Base-by-base conservation (phyloP, 37 sponge, comb jelly and placozoan species). In the Geodia barretti region DNA sequence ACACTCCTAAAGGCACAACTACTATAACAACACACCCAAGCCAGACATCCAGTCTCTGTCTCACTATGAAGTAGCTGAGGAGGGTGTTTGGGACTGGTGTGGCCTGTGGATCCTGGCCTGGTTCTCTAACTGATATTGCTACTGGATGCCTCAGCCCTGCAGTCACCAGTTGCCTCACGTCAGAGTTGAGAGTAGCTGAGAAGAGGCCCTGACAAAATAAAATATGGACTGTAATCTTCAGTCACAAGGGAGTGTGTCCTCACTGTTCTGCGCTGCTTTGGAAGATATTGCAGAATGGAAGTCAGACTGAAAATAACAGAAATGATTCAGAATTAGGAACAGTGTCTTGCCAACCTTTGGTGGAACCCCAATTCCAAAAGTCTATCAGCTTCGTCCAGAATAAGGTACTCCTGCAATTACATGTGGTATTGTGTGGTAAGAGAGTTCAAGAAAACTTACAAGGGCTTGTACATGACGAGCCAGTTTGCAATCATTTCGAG, bases 331-430 rank as follows among this genome's bases (percentile, higher is more conserved):
- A 36, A 21, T 3, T 25, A 71, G 41, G 23, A 2, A 41, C 31
- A 9, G 41, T 28, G 72, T 38, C 62, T 25, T 37, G 59, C 68
- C 35, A 28, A 83, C 89, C 80, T 83, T 67, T 91, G 83, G 39
- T 87, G 60, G 62, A 98, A 98, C 1, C 99, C 99, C 83, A 98
- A 62, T 24, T 93, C 90, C 69, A 98, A 82, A 54, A 98, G 82
- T 23, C 97, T 79, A 62, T 98, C 99, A 2, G 99, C 99, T 70
- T 98, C 99, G 76, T 98, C 99, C 42, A 98, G 78, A 26, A 98
- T 87, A 36, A 98, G 91, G 32, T 96, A 86, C 70, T 98, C 96
- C 77, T 86, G 60, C 17, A n/a, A n/a, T n/a, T n/a, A n/a, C n/a
- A n/a, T n/a, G n/a, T n/a, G n/a, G n/a, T n/a, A n/a, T n/a, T n/a